A percentile compares a stretch with the other conserved stretches of the same genome.
phyloP scores from a whole-genome alignment of 2,113 vertebrate species.

The Aplodontia rufa region DNA sequence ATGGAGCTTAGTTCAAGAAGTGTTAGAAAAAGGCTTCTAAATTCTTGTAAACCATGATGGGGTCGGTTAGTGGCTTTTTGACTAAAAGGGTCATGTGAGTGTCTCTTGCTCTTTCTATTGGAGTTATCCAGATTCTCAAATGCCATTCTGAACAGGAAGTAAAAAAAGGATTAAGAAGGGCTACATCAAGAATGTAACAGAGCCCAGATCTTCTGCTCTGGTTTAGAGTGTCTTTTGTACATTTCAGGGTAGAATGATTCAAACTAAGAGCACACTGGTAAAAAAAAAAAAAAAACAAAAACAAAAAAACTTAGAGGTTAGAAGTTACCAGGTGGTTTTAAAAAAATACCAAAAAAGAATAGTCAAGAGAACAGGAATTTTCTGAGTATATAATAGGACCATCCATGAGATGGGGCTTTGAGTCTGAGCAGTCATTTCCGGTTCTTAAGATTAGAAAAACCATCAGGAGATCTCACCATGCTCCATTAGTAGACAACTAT shows the following conservation, averaged over 20 bases:
- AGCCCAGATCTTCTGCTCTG: not conserved
- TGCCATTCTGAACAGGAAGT: not conserved
- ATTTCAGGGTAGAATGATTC: not conserved
- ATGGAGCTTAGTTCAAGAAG: not conserved
- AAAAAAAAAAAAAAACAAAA: too few species aligned
- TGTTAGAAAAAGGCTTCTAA: not conserved
- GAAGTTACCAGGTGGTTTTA: not conserved
- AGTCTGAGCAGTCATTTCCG: not conserved
- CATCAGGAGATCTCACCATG: not conserved
- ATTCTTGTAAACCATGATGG: not conserved
- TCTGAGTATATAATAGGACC: not conserved
- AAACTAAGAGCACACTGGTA: not conserved
- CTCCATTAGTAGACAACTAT: not conserved
- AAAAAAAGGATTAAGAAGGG: not conserved
- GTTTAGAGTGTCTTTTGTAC: not conserved
- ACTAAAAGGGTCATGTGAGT: not conserved
- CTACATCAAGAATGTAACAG: not conserved
- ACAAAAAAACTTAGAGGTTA: not conserved
- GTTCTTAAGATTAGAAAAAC: not conserved
- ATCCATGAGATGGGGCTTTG: not conserved
- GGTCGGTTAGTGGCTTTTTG: not conserved
- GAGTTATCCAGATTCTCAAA: not conserved
- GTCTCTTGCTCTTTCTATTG: not conserved
- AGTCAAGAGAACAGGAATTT: not conserved
- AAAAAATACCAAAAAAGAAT: not conserved